Evolutionary conservation across 1,140 invertebrate genomes (phyloP).

Genomic region (Odontomachus brunneus): DNA sequence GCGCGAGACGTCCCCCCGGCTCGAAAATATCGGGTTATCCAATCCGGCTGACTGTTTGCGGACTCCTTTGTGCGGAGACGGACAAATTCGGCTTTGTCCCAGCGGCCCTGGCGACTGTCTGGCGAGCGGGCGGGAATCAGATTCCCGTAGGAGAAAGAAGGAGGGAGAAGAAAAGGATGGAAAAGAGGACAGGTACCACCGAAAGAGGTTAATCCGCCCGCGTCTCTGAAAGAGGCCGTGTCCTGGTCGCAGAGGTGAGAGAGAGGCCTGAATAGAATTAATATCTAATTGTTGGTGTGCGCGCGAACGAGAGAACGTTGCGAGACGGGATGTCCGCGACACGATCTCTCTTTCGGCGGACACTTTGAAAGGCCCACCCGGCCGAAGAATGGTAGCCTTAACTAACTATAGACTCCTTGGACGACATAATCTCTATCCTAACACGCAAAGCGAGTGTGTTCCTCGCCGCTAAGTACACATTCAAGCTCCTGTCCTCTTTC

Average conservation of each 20-base stretch:
- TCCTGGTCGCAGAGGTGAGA: slow-evolving; percentile 27
- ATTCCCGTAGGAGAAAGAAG: slow-evolving; percentile 26
- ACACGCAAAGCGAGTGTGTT: slow-evolving; percentile 74
- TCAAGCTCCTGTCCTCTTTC: slow-evolving; percentile 60
- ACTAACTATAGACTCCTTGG: slow-evolving; percentile 79
- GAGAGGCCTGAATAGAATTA: slow-evolving; percentile 75
- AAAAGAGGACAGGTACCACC: slow-evolving; percentile 4
- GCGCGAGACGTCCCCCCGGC: neutral
- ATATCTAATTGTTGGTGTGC: slow-evolving; percentile 76
- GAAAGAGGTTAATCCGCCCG: slow-evolving; percentile 74
- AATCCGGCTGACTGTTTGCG: slow-evolving; percentile 55
- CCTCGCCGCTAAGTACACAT: slow-evolving; percentile 79
- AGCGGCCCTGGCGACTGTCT: neutral
- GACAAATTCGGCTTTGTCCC: slow-evolving; percentile 71
- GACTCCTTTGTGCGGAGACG: slow-evolving; percentile 25
- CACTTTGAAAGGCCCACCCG: slow-evolving; percentile 54
- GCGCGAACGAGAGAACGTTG: slow-evolving; percentile 29
- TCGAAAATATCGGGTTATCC: slow-evolving; percentile 45
- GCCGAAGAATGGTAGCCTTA: slow-evolving; percentile 77
- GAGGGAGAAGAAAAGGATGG: too few relatives aligned
- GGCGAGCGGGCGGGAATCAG: slow-evolving; percentile 36
- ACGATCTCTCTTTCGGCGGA: slow-evolving; percentile 62
- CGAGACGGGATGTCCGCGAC: neutral
- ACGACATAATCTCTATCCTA: slow-evolving; percentile 79
- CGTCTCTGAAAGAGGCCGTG: slow-evolving; percentile 35